Evolutionary conservation across 2,797 vertebrate species (phyloP).

Genomic region (Cossypha dichroa): DNA sequence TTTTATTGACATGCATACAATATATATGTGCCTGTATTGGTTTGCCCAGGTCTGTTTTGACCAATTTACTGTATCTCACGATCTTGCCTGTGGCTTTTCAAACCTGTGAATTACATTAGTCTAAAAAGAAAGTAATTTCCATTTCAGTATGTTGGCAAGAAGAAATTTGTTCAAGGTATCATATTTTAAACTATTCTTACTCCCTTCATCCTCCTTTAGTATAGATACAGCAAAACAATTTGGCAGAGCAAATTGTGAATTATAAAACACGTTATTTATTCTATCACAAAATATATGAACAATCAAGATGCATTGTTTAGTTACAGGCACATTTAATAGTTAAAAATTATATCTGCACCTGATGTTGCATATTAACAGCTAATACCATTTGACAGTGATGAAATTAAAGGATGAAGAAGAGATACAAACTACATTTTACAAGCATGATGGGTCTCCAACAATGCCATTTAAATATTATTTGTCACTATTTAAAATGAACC

Average conservation of each 20-base stretch:
- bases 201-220: not conserved
- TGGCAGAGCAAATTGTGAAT: slow-evolving; percentile 46
- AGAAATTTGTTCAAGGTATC: slow-evolving; percentile 54
- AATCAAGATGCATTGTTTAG: slow-evolving; percentile 78
- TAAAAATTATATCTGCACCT: slow-evolving; percentile 84
- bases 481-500: slow-evolving; percentile 91
- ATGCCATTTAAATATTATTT: slow-evolving; percentile 95
- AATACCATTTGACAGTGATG: slow-evolving; percentile 82
- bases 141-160: slow-evolving; percentile 45
- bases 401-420: slow-evolving; percentile 84
- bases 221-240: slow-evolving; percentile 37
- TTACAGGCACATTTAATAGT: slow-evolving; percentile 79
- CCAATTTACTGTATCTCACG: slow-evolving; percentile 57
- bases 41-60: slow-evolving; percentile 63
- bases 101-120: slow-evolving; percentile 65
- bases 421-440: slow-evolving; percentile 86
- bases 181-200: slow-evolving; percentile 22
- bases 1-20: slow-evolving; percentile 4
- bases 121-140: slow-evolving; percentile 67
- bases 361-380: slow-evolving; percentile 82
- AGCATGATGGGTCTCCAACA: slow-evolving; percentile 94
- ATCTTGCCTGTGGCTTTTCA: slow-evolving; percentile 55
- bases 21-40: not conserved
- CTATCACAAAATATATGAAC: slow-evolving; percentile 63
- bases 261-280: slow-evolving; percentile 64